phyloP scores from a whole-genome alignment of 2,888 invertebrate species.

The Ariolimax columbianus region DNA sequence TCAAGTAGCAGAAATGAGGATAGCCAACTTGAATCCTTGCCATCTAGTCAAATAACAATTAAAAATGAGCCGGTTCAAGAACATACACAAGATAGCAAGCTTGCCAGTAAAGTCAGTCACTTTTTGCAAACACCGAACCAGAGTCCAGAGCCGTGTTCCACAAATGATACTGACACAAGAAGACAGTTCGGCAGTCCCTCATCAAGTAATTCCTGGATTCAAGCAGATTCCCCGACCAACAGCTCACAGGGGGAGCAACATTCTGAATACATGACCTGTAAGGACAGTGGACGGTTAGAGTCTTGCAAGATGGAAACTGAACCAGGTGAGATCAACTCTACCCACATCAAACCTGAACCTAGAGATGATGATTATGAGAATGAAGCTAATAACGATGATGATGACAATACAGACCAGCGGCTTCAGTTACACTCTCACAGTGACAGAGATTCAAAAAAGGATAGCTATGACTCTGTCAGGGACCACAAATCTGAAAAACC shows the following conservation, averaged over 20 bases:
- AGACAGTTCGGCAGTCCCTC: neutral
- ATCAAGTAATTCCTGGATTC: neutral
- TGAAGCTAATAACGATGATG: no score
- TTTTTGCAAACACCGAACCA: slow-evolving; percentile 31
- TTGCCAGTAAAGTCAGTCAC: slow-evolving; percentile 23
- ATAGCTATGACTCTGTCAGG: neutral
- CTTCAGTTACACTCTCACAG: neutral
- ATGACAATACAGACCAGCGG: neutral
- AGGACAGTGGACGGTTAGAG: slow-evolving; percentile 24
- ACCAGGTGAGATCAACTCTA: slow-evolving; percentile 16
- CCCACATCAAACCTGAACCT: slow-evolving; percentile 24
- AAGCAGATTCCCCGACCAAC: neutral
- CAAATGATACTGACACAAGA: slow-evolving; percentile 12
- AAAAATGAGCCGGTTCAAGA: slow-evolving; percentile 52
- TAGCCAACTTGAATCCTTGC: neutral
- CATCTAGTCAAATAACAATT: slow-evolving; percentile 8
- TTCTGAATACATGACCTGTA: neutral
- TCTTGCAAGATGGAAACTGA: slow-evolving; percentile 49
- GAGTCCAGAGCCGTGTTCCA: slow-evolving; percentile 12
- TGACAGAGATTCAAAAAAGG: neutral
- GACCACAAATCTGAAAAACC: neutral
- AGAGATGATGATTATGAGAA: neutral
- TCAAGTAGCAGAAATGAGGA: neutral
- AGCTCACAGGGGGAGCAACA: neutral
- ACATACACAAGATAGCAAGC: slow-evolving; percentile 47